Evolutionary conservation across 2,888 invertebrate genomes (phyloP).

Genomic region (Catocala nupta): DNA sequence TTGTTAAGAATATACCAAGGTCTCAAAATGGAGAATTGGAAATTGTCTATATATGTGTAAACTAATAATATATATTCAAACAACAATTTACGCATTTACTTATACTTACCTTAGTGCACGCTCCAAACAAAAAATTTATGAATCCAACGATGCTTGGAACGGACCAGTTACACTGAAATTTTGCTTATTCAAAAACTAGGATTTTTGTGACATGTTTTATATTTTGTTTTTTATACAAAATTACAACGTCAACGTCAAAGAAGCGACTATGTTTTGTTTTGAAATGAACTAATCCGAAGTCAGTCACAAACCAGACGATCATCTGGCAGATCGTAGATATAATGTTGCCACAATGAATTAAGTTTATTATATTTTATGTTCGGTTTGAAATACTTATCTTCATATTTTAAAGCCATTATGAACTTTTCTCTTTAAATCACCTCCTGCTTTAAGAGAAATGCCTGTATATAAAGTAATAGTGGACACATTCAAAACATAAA

Average conservation of each 20-base stretch:
- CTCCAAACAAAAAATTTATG: conserved; percentile 54
- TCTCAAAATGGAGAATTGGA: conserved; percentile 21
- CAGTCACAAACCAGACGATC: neutral
- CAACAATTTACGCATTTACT: conserved; percentile 40
- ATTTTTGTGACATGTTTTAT: conserved; percentile 61
- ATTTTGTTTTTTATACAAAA: conserved; percentile 64
- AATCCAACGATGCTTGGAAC: conserved; percentile 48
- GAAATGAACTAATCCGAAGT: conserved; percentile 23
- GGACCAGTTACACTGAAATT: conserved; percentile 66
- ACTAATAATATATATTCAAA: conserved; percentile 8
- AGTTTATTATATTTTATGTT: neutral
- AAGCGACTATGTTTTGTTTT: conserved; percentile 61
- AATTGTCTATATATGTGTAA: neutral
- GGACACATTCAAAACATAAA: no score
- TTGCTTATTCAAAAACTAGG: conserved; percentile 56
- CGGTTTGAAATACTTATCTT: neutral
- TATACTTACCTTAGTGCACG: conserved; percentile 53
- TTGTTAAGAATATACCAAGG: conserved; percentile 18
- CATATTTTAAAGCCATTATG: no score
- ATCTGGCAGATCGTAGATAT: conserved; percentile 6
- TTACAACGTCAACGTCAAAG: conserved; percentile 57
- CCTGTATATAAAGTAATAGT: no score
- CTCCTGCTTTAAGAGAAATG: no score
- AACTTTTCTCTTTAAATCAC: no score
- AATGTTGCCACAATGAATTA: conserved; percentile 6